Percentiles rank a stretch among this genome's conserved stretches.
Conservation (phyloP, 1,140 invertebrate genomes). For the Scaptomyza montana region DNA sequence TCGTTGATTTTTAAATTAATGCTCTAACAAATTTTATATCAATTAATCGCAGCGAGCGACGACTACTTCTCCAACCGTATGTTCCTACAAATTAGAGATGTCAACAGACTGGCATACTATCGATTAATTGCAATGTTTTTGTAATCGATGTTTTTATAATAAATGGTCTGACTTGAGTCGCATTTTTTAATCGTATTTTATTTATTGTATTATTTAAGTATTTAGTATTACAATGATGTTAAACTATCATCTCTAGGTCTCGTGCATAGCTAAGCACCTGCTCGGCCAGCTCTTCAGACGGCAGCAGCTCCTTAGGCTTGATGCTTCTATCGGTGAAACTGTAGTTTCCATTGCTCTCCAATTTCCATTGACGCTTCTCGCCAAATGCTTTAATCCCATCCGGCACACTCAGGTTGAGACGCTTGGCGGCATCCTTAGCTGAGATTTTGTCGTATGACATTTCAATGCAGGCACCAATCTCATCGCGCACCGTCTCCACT, state of each 20-base stretch:
- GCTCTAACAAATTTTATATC: constrained; percentile 55
- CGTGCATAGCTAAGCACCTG: constrained; percentile 98
- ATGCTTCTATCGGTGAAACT: constrained; percentile 89
- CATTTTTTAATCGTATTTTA: neutral
- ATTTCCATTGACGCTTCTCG: constrained; percentile 91
- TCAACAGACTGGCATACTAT: constrained; percentile 23
- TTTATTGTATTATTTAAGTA: constrained; percentile 31
- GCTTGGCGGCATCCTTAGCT: constrained; percentile 92
- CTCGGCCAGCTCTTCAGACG: constrained; percentile 94
- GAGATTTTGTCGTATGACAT: constrained; percentile 97
- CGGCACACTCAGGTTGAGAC: constrained; percentile 93
- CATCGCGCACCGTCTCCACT: constrained; percentile 96
- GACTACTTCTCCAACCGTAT: constrained; percentile 61
- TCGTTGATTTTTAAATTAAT: constrained; percentile 55
- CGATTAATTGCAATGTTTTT: neutral
- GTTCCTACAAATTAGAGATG: constrained; percentile 55
- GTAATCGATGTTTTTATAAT: neutral
- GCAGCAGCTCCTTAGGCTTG: constrained; percentile 92
- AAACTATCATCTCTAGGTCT: constrained; percentile 99
- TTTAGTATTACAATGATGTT: constrained; percentile 72
- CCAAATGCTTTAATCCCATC: constrained; percentile 92
- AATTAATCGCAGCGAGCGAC: constrained; percentile 69
- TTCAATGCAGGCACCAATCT: constrained; percentile 98
- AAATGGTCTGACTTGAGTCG: neutral
- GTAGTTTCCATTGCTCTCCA: constrained; percentile 91